Evolutionary conservation across 2,888 invertebrate species (phyloP), one percentile per base, ranked within the genome.

Genomic region (Uloborus plumipes): DNA sequence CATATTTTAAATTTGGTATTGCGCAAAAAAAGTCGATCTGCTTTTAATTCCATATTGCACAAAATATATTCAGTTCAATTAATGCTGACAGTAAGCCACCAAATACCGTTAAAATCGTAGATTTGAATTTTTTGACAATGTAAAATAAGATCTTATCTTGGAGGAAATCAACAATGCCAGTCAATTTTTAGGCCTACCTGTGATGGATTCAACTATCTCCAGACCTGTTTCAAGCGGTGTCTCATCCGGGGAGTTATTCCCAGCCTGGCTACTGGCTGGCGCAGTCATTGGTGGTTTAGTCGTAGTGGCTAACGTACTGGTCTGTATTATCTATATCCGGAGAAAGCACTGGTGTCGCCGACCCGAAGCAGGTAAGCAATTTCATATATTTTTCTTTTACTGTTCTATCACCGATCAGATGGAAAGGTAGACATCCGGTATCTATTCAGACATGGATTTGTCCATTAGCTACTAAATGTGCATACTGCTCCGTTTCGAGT

Each of bases 161-260:
- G 67, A 69, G 55, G 26, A 67, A 79, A 73, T 74, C 58, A 80
- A 80, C 70, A 74, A 64, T 80, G 55, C 70, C n/a, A 74, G 64
- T 74, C 20, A 74, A 70, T 70, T 80, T 80, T 53, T 71, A 81
- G 81, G 81, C 75, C 53, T 81, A n/a, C 81, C 81, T 50, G 71
- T 81, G 26, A 81, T 81, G 81, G 81, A 81, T 66, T 81, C 81
- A 2, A 81, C 81, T 6, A 61, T 81, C 22, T 75, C 81, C 51
- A 75, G 75, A 4, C 75, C 75, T 13, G 69, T 55, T 47, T 61
- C 75, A 47, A 39, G 61, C 59, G 71, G 66, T 53, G 67, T 51
- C 53, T 71, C 64, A 9, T 73, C 75, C 0, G 71, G 53, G 50
- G 73, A 73, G 16, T 84, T 84, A 59, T 66, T 74, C 20, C 78